Base-by-base conservation (phyloP, 2,113 vertebrate genomes). In the Hydrolagus affinis region DNA sequence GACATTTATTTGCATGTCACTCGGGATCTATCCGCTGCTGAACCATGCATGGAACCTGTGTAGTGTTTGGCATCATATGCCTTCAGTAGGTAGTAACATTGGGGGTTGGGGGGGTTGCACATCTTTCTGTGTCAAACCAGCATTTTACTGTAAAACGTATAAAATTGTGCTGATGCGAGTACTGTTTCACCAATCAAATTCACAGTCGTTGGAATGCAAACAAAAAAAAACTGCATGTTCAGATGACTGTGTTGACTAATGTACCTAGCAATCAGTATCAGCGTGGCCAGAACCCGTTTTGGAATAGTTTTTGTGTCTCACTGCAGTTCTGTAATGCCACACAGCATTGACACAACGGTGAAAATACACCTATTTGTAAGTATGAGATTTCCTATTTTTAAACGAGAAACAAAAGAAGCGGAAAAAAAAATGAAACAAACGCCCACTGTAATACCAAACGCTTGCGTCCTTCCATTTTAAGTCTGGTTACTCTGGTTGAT, bases 241-340 rank as follows among this genome's bases (percentile, higher is more conserved):
- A 83, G 60, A 66, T 83, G 25, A 17, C 78, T 21, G 12, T 66
- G 32, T n/a, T 6, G 44, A 44, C 44, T 44, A 44, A 64, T 83
- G 6, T 44, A 44, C 44, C 44, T 44, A 44, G 78, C n/a, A 83
- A 17, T 83, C 66, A 62, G 78, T 83, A 60, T 83, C 62, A 66
- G 60, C 66, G 60, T 83, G 62, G 78, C 78, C 78, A n/a, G 10
- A 68, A 66, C 78, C 44, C 10, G 32, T 25, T 83, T 30, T 83
- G 78, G 78, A 83, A 83, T 83, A 83, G 78, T 83, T 83, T 83
- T 83, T 83, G 19, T 83, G 78, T 83, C 78, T 83, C 66, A 44
- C 78, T 66, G 78, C 78, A 68, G 78, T 83, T 66, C 78, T 83
- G 66, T 66, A 83, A 83, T 83, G 78, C 32, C 78, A 32, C 44